Percentiles rank a stretch among this genome's conserved stretches.
Conservation (phyloP, 2,113 vertebrate genomes). For the Chaenocephalus aceratus region DNA sequence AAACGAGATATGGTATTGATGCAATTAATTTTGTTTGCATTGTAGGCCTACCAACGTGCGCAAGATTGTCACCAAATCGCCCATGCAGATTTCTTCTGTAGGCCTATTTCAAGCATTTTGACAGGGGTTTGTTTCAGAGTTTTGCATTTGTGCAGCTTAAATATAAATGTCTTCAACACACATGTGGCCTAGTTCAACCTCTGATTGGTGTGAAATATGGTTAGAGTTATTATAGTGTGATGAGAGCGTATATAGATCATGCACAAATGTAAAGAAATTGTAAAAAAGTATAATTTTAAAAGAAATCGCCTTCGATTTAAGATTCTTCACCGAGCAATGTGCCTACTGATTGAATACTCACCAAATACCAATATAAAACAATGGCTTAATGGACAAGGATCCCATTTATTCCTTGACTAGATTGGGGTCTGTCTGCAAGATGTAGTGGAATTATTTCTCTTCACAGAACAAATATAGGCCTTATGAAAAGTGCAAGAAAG, state of each 20-base stretch:
- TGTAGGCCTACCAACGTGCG: neutral
- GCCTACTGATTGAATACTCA: neutral
- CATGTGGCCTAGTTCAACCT: neutral
- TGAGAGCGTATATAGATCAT: neutral
- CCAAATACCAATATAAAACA: neutral
- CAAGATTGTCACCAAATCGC: neutral
- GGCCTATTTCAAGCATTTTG: neutral
- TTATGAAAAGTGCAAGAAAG: neutral
- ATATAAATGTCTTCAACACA: neutral
- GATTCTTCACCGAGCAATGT: neutral
- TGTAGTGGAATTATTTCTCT: constrained; percentile 3
- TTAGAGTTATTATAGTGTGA: neutral
- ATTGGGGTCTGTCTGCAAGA: neutral
- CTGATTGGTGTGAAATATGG: neutral
- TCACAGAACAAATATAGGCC: neutral
- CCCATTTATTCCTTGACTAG: neutral
- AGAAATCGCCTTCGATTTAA: neutral
- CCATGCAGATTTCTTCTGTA: too few species aligned
- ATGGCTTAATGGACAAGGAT: constrained; percentile 5
- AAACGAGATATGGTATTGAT: constrained; percentile 65
- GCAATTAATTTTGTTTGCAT: constrained; percentile 13
- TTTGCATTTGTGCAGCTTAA: neutral
- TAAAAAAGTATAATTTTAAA: neutral
- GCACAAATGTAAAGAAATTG: neutral
- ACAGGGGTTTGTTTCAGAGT: neutral